phyloP scores from a whole-genome alignment of 2,797 vertebrate species.

The Gadopsis marmoratus region DNA sequence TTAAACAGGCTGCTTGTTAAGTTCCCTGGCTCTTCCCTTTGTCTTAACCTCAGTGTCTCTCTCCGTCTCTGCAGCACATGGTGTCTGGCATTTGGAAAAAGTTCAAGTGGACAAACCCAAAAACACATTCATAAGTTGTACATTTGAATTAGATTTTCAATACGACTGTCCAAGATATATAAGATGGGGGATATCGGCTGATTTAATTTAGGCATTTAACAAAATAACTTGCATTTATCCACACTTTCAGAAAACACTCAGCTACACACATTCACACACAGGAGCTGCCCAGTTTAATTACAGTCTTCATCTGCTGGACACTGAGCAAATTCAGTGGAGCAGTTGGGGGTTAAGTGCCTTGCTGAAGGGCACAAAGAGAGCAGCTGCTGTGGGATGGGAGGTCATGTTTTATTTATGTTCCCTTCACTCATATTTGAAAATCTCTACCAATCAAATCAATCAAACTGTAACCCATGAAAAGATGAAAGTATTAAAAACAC shows the following conservation, averaged over 20 bases:
- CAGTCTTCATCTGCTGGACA: constrained; percentile 29
- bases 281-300: constrained; percentile 27
- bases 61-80: constrained; percentile 5
- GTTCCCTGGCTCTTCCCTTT: not conserved
- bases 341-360: constrained; percentile 48
- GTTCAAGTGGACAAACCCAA: not conserved
- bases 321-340: constrained; percentile 32
- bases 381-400: constrained; percentile 24
- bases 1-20: constrained; percentile 13
- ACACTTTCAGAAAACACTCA: not conserved
- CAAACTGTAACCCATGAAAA: constrained; percentile 24
- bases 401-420: constrained; percentile 40
- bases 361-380: constrained; percentile 46
- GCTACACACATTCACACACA: constrained; percentile 12
- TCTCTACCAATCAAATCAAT: constrained; percentile 39
- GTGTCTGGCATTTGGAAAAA: not conserved
- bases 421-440: not conserved
- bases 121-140: constrained; percentile 10
- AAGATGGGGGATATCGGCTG: not conserved
- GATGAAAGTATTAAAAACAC: constrained; percentile 31
- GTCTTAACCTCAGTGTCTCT: constrained; percentile 6
- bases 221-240: not conserved
- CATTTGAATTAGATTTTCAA: not conserved
- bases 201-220: not conserved
- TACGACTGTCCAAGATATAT: not conserved